Conservation (phyloP, 2,797 vertebrate species). For the Phylloscopus collybita region DNA sequence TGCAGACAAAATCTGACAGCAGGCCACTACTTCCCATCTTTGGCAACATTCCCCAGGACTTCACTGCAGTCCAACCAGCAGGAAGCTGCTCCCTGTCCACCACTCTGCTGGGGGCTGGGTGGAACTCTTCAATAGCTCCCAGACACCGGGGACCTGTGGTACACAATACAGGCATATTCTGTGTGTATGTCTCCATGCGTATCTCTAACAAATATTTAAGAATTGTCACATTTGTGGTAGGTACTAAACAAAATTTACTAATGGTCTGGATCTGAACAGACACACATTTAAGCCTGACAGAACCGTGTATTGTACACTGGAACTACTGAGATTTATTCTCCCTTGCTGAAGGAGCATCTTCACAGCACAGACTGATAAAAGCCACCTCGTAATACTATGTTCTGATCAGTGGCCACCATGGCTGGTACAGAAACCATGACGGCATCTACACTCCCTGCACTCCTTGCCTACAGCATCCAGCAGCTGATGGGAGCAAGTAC, state of each 20-base stretch:
- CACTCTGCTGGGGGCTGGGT: accelerated
- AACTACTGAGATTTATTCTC: background rate
- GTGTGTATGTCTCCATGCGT: accelerated
- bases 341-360: background rate
- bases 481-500: background rate
- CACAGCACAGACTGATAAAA: background rate
- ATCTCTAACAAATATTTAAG: background rate
- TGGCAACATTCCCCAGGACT: background rate
- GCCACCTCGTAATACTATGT: accelerated
- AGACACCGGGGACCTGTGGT: background rate
- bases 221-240: background rate
- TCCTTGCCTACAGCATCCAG: background rate
- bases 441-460: accelerated
- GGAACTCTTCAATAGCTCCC: background rate
- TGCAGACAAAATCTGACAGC: background rate
- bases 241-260: background rate
- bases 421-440: background rate
- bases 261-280: background rate
- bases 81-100: background rate
- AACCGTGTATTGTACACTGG: background rate
- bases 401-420: background rate
- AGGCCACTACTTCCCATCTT: background rate
- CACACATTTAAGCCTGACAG: too few species aligned
- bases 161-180: accelerated
- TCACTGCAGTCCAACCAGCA: background rate